Evolutionary conservation across 2,888 invertebrate species (phyloP), one percentile per base, ranked within the genome.

Genomic region (Prosapia bicincta): DNA sequence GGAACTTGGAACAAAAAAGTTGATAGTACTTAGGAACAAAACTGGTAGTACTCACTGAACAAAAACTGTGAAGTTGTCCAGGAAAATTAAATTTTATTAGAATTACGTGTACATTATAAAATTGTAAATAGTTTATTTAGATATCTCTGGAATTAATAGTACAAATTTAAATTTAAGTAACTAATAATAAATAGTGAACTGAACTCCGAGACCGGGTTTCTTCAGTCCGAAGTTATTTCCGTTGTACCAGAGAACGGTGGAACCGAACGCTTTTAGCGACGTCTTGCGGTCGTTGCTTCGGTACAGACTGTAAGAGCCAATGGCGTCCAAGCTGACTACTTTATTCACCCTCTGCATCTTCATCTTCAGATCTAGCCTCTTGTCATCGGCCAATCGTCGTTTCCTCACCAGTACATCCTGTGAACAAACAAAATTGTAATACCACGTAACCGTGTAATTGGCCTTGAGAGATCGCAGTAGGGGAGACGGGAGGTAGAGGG

Each of bases 121-220:
- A 38, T 38, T 15, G 9, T 38, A 38, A 38, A 54, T 54, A 20
- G 20, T 54, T 54, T 54, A 54, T 54, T 54, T 1, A 54, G 54
- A 54, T n/a, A n/a, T n/a, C n/a, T n/a, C n/a, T n/a, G n/a, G n/a
- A n/a, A n/a, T n/a, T n/a, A n/a, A n/a, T n/a, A n/a, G n/a, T n/a
- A n/a, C n/a, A n/a, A n/a, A n/a, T n/a, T n/a, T n/a, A n/a, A n/a
- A n/a, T n/a, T n/a, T n/a, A n/a, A n/a, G n/a, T n/a, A 15, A 28
- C 26, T 71, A 75, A 66, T 75, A 75, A 66, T 75, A 75, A 1
- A 75, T 70, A n/a, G 70, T 75, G 30, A 75, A 70, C 25, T 75
- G 75, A 23, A 75, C 75, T 66, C 75, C 75, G 23, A 70, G 25
- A 1, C 70, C 75, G 32, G 75, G 75, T 10, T 70, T 69, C 32